Percentiles rank a stretch among this genome's conserved stretches.
phyloP scores from a whole-genome alignment of 2,888 invertebrate genomes.

The Noctua janthina region DNA sequence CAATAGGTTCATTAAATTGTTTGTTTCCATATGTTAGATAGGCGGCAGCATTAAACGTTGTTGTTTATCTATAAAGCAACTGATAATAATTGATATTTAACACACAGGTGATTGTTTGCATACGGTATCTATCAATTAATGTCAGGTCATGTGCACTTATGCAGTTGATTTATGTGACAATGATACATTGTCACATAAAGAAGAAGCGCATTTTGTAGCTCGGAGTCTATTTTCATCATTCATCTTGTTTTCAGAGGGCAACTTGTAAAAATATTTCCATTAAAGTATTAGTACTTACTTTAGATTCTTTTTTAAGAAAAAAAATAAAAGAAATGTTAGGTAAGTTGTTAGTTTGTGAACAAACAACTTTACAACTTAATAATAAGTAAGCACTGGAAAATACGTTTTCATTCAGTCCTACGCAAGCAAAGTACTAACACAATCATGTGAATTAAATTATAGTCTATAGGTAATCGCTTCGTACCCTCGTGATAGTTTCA shows the following conservation, averaged over 20 bases:
- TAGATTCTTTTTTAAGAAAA: no score
- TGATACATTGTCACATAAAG: no score
- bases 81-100: constrained; percentile 5
- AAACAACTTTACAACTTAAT: background rate
- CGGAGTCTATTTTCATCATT: background rate
- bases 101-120: constrained; percentile 7
- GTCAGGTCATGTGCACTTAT: constrained; percentile 1
- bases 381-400: constrained; percentile 6
- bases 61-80: constrained; percentile 3
- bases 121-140: constrained; percentile 5
- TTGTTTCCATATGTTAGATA: background rate
- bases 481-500: background rate
- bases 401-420: background rate
- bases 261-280: background rate
- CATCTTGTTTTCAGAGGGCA: background rate
- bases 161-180: background rate
- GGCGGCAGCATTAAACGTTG: background rate
- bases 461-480: background rate
- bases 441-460: constrained; percentile 8
- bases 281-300: background rate
- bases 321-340: no score
- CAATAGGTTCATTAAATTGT: constrained; percentile 29
- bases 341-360: background rate
- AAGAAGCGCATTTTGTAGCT: background rate
- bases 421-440: background rate